Evolutionary conservation across 2,113 vertebrate genomes (phyloP).

Genomic region (Podarcis raffonei): DNA sequence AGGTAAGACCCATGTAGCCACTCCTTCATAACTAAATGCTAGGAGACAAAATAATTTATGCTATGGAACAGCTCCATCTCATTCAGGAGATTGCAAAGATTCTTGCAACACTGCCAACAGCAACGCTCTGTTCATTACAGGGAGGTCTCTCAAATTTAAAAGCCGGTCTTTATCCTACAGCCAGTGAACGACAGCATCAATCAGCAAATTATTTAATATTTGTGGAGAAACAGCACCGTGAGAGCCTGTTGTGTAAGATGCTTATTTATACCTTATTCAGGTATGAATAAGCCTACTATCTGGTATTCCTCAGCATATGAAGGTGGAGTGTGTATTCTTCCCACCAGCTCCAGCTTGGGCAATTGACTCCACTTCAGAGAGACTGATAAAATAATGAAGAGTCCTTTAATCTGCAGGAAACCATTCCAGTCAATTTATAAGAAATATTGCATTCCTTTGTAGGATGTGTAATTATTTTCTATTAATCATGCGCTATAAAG

Average conservation of each 20-base stretch:
- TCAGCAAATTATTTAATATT: background rate
- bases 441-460: slow-evolving; percentile 88
- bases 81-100: background rate
- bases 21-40: no score
- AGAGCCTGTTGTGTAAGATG: slow-evolving; percentile 27
- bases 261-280: slow-evolving; percentile 48
- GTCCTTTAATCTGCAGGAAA: slow-evolving; percentile 87
- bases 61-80: background rate
- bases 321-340: slow-evolving; percentile 53
- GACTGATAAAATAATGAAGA: slow-evolving; percentile 87
- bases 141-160: background rate
- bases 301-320: slow-evolving; percentile 72
- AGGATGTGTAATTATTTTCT: slow-evolving; percentile 87
- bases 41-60: background rate
- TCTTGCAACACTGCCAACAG: background rate
- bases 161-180: background rate
- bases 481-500: slow-evolving; percentile 88
- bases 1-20: background rate
- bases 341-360: slow-evolving; percentile 70
- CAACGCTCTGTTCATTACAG: background rate
- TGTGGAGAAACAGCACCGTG: slow-evolving; percentile 28
- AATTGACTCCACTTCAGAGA: slow-evolving; percentile 77
- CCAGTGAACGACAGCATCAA: background rate
- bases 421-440: slow-evolving; percentile 86
- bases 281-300: slow-evolving; percentile 71